Evolutionary conservation across 1,140 invertebrate species (phyloP).

Genomic region (Cherax quadricarinatus): DNA sequence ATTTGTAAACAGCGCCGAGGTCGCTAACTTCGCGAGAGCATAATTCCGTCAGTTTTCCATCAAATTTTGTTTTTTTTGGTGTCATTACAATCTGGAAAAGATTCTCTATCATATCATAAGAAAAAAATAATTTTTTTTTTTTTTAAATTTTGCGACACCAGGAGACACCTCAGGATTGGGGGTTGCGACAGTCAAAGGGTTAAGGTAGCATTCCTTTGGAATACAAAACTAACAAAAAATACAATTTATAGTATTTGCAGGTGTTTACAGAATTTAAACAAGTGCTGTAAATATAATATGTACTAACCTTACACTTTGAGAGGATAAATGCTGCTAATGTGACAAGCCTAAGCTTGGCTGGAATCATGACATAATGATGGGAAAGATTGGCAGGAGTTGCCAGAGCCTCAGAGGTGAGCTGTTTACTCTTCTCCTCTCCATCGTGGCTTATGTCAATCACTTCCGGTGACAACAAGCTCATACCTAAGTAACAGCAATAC

Average conservation of each 20-base stretch:
- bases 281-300: not conserved
- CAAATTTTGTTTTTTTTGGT: too few species aligned
- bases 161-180: too few species aligned
- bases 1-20: too few species aligned
- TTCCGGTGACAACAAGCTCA: slow-evolving; percentile 87
- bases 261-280: not conserved
- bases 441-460: slow-evolving; percentile 84
- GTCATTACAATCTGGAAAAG: too few species aligned
- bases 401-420: slow-evolving; percentile 81
- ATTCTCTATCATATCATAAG: too few species aligned
- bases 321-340: slow-evolving; percentile 89
- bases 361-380: slow-evolving; percentile 90
- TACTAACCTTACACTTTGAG: slow-evolving; percentile 83
- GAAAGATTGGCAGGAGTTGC: slow-evolving; percentile 89
- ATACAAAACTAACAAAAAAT: too few species aligned
- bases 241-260: slow-evolving; percentile 31
- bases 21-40: too few species aligned
- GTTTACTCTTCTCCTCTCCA: slow-evolving; percentile 76
- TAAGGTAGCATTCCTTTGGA: too few species aligned
- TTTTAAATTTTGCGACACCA: too few species aligned
- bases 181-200: too few species aligned
- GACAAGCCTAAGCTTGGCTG: slow-evolving; percentile 91
- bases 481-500: slow-evolving; percentile 71
- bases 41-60: too few species aligned
- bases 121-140: too few species aligned